A percentile compares a stretch with the other conserved stretches of the same genome.
Evolutionary conservation across 2,113 vertebrate genomes (phyloP).

Genomic region (Haemorhous mexicanus): DNA sequence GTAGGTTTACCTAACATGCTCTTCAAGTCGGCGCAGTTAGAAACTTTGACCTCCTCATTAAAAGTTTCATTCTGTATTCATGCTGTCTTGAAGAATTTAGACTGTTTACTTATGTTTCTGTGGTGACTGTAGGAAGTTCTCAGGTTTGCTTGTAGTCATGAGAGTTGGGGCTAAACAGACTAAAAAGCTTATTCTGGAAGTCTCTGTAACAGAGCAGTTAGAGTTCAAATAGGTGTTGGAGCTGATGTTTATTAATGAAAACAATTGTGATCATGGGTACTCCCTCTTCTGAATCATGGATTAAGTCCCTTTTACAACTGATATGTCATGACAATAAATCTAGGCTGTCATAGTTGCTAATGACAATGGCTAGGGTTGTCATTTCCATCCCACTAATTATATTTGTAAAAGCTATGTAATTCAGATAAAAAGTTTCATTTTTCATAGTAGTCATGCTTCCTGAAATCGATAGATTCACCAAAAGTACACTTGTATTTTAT

Average conservation of each 20-base stretch:
- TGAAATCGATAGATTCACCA: neutral
- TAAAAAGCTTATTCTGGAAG: neutral
- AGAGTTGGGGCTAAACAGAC: neutral
- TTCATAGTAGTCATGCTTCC: neutral
- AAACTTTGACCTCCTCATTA: neutral
- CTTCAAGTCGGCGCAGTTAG: neutral
- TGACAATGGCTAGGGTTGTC: neutral
- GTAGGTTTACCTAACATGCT: neutral
- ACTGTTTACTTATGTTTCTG: neutral
- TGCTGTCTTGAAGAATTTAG: neutral
- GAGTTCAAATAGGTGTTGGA: neutral
- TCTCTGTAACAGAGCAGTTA: neutral
- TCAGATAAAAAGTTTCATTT: neutral
- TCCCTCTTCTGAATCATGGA: neutral
- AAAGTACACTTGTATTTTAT: neutral
- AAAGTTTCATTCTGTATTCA: neutral
- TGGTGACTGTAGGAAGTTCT: neutral
- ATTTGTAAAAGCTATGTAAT: neutral
- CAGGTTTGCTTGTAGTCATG: neutral
- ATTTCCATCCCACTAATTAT: neutral
- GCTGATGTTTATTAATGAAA: neutral
- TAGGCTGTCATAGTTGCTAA: neutral
- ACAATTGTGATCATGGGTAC: neutral
- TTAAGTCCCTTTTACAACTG: neutral
- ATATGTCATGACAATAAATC: neutral